phyloP scores from a whole-genome alignment of 64 coral and sea anemone species.

The Anthopleura sola region DNA sequence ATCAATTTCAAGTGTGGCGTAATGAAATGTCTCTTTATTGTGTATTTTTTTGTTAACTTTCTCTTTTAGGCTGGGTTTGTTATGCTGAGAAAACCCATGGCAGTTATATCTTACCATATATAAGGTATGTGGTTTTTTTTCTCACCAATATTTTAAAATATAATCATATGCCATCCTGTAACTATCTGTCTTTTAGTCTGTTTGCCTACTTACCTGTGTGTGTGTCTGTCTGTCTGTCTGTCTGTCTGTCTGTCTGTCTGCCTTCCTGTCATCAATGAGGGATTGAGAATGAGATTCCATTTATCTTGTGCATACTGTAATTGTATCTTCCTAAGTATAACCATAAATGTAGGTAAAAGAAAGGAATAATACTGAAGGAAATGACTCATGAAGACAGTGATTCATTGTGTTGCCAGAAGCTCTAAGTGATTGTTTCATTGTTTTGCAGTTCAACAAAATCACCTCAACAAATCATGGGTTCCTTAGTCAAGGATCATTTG shows the following conservation, averaged over 20 bases:
- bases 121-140: conserved; percentile 38
- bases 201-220: neutral
- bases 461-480: conserved; percentile 96
- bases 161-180: too few species aligned
- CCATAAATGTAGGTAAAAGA: too few species aligned
- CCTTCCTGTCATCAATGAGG: too few species aligned
- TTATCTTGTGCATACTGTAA: too few species aligned
- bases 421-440: neutral
- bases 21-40: too few species aligned
- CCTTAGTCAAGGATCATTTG: conserved; percentile 77
- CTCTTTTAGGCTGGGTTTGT: conserved; percentile 80
- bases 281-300: too few species aligned
- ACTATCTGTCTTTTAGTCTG: neutral
- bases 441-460: conserved; percentile 90
- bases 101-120: conserved; percentile 87
- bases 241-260: neutral
- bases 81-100: conserved; percentile 99
- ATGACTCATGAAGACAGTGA: too few species aligned
- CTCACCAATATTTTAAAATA: neutral
- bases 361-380: too few species aligned
- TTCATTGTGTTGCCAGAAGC: neutral
- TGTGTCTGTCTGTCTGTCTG: neutral
- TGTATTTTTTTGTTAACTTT: too few species aligned
- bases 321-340: too few species aligned
- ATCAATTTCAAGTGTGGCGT: too few species aligned